A percentile compares a stretch with the other conserved stretches of the same genome.
These are phyloP conservation scores for Thomomys bottae DNA, from an alignment of 2,113 vertebrate genomes.

Conservation along the genomic window DNA sequence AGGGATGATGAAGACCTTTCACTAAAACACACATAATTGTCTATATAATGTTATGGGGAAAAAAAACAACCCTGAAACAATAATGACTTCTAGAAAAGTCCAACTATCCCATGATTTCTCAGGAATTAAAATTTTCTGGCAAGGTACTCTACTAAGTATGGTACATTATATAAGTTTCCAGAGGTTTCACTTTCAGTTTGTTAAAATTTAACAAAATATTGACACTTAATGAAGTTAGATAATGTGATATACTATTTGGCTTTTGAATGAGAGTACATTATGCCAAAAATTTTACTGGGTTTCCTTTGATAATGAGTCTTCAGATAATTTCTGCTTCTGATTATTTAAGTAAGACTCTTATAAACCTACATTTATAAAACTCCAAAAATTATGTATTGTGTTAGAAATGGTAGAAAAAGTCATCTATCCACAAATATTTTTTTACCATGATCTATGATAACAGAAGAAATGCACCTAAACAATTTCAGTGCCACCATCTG, in stretches of 20 bases:
- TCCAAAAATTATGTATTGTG: constrained; percentile 76
- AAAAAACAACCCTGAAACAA: constrained; percentile 27
- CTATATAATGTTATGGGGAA: constrained; percentile 7
- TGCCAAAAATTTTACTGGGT: constrained; percentile 13
- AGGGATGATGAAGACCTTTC: neutral
- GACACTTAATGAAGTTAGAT: neutral
- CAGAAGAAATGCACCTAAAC: constrained; percentile 81
- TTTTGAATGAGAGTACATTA: neutral
- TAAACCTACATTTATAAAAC: constrained; percentile 38
- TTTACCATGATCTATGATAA: constrained; percentile 80
- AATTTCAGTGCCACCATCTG: constrained; percentile 85
- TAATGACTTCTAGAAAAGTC: constrained; percentile 40
- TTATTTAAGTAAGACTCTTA: constrained; percentile 28
- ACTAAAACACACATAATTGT: constrained; percentile 33
- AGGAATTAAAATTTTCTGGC: neutral
- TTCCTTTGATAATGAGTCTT: constrained; percentile 59
- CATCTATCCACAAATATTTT: constrained; percentile 73
- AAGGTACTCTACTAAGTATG: neutral
- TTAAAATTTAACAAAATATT: neutral
- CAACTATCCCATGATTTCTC: constrained; percentile 18
- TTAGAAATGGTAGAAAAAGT: constrained; percentile 73
- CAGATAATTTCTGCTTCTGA: constrained; percentile 31
- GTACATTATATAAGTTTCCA: constrained; percentile 20
- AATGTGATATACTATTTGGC: neutral
- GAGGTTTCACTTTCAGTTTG: neutral